Evolutionary conservation across 2,113 vertebrate species (phyloP), one percentile per base, ranked within the genome.

Genomic region (Chionodraco myersi): DNA sequence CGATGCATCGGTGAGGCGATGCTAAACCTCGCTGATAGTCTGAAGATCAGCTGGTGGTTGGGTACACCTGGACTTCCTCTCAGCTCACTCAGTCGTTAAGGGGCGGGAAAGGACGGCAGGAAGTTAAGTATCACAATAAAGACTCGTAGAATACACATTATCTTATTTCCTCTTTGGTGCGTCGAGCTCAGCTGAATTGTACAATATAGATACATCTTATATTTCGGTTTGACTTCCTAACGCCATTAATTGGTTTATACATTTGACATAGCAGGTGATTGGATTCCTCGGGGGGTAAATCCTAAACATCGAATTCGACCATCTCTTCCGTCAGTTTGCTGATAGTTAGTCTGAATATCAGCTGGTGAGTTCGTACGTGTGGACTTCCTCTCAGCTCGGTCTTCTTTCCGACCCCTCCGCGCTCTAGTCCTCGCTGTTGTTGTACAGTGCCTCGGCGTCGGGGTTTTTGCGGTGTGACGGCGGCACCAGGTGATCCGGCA

Each of bases 401-500:
- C 52, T 79, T 61, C 78, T 44, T 57, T 53, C 1, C 1, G 26
- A 10, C 57, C 34, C 36, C 6, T 1, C 18, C 8, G 0, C 14
- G n/a, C 69, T 62, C 85, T 94, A 93, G 81, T 94, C 88, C 71
- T 92, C 91, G 10, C 61, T 53, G 52, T 65, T 53, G 84, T 89
- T 78, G 53, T 70, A 85, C 70, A 91, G 49, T 93, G 92, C 94
- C 68, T 97, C 96, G 6, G 92, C 92, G 26, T 94, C 90, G n/a
- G 92, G 92, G 91, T 96, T 87, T 84, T 98, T 99, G 88, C 97
- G 96, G 91, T 99, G 98, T 5, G 96, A 90, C 0, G 97, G 98
- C 0, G 97, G 98, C 85, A 99, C 92, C 6, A 99, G 94, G 87
- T 99, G 98, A 0, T 49, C n/a, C 5, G 98, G 98, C 15, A 99